Base-by-base conservation (phyloP, 1,140 invertebrate species). In the Rhagoletis zephyria region DNA sequence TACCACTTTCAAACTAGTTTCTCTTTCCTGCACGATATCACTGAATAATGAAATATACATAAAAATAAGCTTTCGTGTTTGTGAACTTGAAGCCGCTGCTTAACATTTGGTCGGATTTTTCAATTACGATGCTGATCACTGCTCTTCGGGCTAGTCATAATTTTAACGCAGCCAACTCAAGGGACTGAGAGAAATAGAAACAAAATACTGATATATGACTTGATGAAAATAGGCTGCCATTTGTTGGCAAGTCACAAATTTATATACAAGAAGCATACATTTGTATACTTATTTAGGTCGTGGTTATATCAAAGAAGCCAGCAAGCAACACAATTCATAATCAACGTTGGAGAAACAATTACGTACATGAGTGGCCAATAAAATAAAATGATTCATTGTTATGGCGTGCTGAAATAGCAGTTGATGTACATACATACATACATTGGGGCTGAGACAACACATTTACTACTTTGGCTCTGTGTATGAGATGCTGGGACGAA, bases 351-450 rank as follows among this genome's bases (percentile, higher is more conserved):
- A 30, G 64, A 74, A 88, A 88, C 85, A 88, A 88, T 88, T 88
- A 88, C 59, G 70, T 51, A 87, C 87, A 88, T 88, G 85, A 88
- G 85, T 87, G 67, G 60, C 87, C 85, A 81, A 88, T 87, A 88
- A 88, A 81, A 81, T 81, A 30, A 88, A 87, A 86, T 86, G 85
- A 88, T 86, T 77, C 59, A 86, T 88, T 86, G 61, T 87, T 51
- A 87, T 63, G 14, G 64, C 63, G 12, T 12, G n/a, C n/a, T 56
- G 42, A 12, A 81, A 59, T 81, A n/a, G 42, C 74, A n/a, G 0
- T 16, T 51, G 48, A 6, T 16, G 3, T 40, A 7, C 30, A 30
- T 30, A 30, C 30, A 30, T 30, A 30, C 30, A 30, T 30, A 30
- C 51, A 5, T 5, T 10, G 51, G 51, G 1, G 51, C 5, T 56